Evolutionary conservation across 2,888 invertebrate species (phyloP).

Genomic region (Orchesella flavescens): DNA sequence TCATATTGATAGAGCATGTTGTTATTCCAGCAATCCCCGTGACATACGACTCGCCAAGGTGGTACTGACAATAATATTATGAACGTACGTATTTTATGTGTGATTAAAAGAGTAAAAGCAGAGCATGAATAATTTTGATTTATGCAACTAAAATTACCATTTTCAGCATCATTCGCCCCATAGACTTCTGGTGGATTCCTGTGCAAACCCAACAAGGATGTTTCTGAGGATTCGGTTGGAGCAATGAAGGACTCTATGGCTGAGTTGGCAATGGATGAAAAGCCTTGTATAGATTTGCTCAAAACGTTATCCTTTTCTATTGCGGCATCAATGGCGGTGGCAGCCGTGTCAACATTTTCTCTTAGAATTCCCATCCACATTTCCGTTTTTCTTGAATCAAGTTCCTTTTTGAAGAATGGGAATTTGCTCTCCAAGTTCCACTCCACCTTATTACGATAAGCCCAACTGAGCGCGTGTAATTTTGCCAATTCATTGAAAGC

Average conservation of each 20-base stretch:
- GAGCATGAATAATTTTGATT: background rate
- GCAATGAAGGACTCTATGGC: background rate
- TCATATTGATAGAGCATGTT: constrained; percentile 67
- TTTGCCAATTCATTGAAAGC: constrained; percentile 67
- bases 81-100: no score
- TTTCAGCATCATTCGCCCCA: background rate
- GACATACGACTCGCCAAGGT: constrained; percentile 60
- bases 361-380: constrained; percentile 21
- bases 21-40: constrained; percentile 67
- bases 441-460: constrained; percentile 30
- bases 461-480: constrained; percentile 45
- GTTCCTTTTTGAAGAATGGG: background rate
- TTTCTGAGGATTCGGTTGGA: background rate
- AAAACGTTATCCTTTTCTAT: constrained; percentile 6
- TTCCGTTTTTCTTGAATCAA: background rate
- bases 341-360: constrained; percentile 28
- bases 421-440: background rate
- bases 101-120: no score
- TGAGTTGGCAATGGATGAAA: background rate
- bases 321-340: background rate
- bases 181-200: constrained; percentile 1
- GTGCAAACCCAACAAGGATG: background rate
- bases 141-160: background rate
- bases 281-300: background rate
- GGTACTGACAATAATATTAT: constrained; percentile 16